Conservation (phyloP, 2,888 invertebrate species). For the Orthosia cruda region DNA sequence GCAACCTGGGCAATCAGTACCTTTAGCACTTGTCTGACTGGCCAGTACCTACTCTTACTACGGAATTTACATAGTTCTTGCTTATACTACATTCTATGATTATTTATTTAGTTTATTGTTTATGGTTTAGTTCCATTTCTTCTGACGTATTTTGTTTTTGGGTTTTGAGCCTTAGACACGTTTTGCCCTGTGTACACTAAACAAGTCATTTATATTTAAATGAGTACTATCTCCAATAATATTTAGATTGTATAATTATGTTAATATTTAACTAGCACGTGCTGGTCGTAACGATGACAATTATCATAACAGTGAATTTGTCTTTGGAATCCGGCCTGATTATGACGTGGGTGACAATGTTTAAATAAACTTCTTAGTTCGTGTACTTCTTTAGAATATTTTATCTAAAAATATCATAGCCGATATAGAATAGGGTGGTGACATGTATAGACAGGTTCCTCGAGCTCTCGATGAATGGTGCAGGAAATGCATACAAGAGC, state of each 20-base stretch:
- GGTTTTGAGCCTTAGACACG: neutral
- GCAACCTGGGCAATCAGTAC: neutral
- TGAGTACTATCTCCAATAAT: constrained; percentile 17
- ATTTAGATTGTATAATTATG: constrained; percentile 23
- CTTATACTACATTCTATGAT: too few relatives aligned
- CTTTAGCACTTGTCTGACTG: neutral
- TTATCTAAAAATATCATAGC: too few relatives aligned
- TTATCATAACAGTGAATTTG: constrained; percentile 44
- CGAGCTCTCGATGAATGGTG: too few relatives aligned
- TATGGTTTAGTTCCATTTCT: neutral
- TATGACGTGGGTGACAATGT: constrained; percentile 3
- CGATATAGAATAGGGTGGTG: too few relatives aligned
- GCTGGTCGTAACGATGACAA: constrained; percentile 15
- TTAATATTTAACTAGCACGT: constrained; percentile 28
- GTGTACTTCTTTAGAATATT: too few relatives aligned
- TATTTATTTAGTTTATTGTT: neutral
- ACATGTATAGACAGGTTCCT: too few relatives aligned
- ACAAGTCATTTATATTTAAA: constrained; percentile 39
- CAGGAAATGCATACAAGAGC: too few relatives aligned
- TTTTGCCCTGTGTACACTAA: neutral
- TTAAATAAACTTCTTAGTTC: too few relatives aligned
- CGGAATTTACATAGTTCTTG: neutral
- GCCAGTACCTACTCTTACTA: neutral
- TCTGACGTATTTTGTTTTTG: neutral
- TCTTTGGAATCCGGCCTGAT: constrained; percentile 14